Conservation (phyloP, 2,113 vertebrate genomes). For the Pipra filicauda region DNA sequence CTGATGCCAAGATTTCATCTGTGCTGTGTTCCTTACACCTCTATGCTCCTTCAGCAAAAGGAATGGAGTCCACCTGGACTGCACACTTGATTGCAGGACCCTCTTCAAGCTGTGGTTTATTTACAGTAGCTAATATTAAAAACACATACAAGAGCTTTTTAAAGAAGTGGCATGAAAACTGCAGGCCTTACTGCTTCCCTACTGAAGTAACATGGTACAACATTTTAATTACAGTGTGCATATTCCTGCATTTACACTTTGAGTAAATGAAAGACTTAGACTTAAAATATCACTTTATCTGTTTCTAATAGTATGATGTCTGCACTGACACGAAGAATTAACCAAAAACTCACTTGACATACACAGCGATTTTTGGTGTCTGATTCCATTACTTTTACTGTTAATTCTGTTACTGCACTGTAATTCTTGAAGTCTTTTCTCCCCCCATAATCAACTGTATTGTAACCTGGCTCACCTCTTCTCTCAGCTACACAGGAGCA, state of each 20-base stretch:
- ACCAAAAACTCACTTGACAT: not conserved
- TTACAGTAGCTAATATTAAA: not conserved
- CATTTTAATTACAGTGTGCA: fast-evolving
- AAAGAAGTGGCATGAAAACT: not conserved
- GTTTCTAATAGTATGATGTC: not conserved
- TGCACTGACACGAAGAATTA: not conserved
- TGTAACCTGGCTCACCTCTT: constrained; percentile 1
- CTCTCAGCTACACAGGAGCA: not conserved
- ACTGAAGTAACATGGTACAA: not conserved
- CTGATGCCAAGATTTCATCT: not conserved
- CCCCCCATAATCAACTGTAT: not conserved
- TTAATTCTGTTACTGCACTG: not conserved
- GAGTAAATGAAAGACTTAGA: not conserved
- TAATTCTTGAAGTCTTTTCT: not conserved
- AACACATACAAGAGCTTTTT: not conserved
- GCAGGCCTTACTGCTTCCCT: not conserved
- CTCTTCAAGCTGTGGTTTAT: not conserved
- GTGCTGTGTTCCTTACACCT: fast-evolving
- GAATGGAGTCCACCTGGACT: not conserved
- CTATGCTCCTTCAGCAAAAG: not conserved
- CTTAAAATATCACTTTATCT: not conserved
- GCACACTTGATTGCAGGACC: fast-evolving
- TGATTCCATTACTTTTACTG: not conserved
- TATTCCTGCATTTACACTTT: not conserved
- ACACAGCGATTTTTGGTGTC: not conserved